Conservation (phyloP, 2,113 vertebrate species). For the Carlito syrichta region DNA sequence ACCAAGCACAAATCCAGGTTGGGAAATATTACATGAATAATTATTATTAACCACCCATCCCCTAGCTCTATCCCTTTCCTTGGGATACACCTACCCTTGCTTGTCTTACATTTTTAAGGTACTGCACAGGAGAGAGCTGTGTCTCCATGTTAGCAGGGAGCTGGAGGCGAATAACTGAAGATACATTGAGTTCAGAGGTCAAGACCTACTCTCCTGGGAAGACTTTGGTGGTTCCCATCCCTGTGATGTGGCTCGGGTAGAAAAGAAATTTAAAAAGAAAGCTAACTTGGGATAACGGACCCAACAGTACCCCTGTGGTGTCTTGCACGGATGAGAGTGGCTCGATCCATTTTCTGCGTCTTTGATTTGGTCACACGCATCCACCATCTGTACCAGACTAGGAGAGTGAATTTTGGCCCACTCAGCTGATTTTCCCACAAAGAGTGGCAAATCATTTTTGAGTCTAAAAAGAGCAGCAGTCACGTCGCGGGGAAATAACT, state of each 20-base stretch:
- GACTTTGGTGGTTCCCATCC: neutral
- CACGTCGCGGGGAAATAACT: neutral
- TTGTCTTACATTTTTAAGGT: neutral
- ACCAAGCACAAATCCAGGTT: neutral
- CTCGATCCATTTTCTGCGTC: neutral
- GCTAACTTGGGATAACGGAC: neutral
- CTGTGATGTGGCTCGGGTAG: too few relatives aligned
- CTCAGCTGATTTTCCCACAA: neutral
- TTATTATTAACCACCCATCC: neutral
- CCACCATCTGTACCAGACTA: too few relatives aligned
- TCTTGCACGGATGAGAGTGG: rapidly evolving
- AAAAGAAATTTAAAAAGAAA: neutral
- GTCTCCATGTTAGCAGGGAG: neutral
- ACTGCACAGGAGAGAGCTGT: rapidly evolving
- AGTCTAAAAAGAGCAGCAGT: neutral
- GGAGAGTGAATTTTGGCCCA: neutral
- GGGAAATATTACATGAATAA: neutral
- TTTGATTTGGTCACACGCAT: rapidly evolving
- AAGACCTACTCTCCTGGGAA: neutral
- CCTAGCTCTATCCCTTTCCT: neutral
- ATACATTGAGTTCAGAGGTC: rapidly evolving
- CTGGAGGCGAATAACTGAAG: neutral
- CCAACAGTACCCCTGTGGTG: neutral
- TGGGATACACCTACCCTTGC: neutral
- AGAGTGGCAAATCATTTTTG: neutral